phyloP scores from a whole-genome alignment of 2,888 invertebrate species.

The Hyposoter didymator region DNA sequence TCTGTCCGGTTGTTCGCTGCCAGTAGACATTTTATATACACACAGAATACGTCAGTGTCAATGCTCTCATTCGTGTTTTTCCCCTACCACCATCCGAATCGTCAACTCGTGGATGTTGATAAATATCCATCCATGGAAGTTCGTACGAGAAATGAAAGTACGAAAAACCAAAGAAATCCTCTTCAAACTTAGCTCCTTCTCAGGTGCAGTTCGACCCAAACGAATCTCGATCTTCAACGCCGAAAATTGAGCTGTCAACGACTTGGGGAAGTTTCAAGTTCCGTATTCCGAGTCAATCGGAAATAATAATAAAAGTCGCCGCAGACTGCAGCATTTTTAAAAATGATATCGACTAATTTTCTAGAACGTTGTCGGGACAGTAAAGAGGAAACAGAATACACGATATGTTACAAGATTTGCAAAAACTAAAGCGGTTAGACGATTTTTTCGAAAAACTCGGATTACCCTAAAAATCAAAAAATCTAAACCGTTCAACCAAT shows the following conservation, averaged over 20 bases:
- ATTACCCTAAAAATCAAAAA: too few relatives aligned
- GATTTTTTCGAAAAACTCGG: too few relatives aligned
- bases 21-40: conserved; percentile 18
- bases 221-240: not conserved
- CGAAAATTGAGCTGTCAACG: not conserved
- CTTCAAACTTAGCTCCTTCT: not conserved
- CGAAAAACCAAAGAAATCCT: not conserved
- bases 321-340: too few relatives aligned
- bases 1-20: conserved; percentile 59
- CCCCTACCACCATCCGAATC: conserved; percentile 23
- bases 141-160: not conserved
- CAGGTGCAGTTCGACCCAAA: not conserved
- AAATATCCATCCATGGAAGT: not conserved
- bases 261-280: not conserved
- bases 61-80: conserved; percentile 38
- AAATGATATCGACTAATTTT: too few relatives aligned
- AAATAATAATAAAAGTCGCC: not conserved
- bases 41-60: conserved; percentile 18
- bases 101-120: conserved; percentile 1
- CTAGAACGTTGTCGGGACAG: too few relatives aligned
- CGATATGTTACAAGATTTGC: too few relatives aligned
- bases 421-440: too few relatives aligned
- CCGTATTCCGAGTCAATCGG: not conserved
- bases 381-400: too few relatives aligned
- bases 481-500: too few relatives aligned